phyloP scores from a whole-genome alignment of 2,797 vertebrate genomes.

The Apogon talboti region DNA sequence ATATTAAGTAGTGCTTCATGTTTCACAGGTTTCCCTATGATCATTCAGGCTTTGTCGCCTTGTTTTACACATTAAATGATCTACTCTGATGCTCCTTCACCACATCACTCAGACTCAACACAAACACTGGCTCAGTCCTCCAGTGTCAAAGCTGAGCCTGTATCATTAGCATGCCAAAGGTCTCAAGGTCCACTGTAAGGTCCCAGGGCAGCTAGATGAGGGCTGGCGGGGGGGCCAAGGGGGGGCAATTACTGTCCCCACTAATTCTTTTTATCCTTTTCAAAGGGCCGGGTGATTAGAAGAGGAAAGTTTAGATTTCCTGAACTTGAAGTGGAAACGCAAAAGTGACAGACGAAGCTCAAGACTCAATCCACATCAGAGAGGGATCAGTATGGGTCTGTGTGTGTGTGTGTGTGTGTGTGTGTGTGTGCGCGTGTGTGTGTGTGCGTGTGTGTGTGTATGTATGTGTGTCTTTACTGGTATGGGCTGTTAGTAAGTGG shows the following conservation, averaged over 20 bases:
- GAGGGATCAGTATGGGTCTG: constrained; percentile 27
- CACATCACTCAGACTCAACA: not conserved
- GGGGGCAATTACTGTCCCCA: constrained; percentile 79
- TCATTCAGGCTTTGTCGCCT: too few species aligned
- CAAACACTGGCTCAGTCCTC: not conserved
- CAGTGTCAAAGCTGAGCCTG: constrained; percentile 63
- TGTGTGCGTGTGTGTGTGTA: constrained; percentile 34
- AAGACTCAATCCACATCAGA: constrained; percentile 84
- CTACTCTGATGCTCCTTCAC: not conserved
- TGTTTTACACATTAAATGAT: too few species aligned
- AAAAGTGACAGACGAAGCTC: constrained; percentile 84
- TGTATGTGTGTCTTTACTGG: constrained; percentile 29
- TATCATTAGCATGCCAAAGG: constrained; percentile 85
- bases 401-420: constrained; percentile 53
- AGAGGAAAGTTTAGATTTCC: constrained; percentile 89
- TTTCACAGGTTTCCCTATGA: too few species aligned
- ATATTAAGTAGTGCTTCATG: too few species aligned
- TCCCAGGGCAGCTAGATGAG: constrained; percentile 45
- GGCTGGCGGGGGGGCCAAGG: constrained; percentile 31
- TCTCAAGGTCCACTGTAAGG: constrained; percentile 68
- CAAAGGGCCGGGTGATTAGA: constrained; percentile 85
- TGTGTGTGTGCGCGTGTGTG: constrained; percentile 34
- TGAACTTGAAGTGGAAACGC: constrained; percentile 88
- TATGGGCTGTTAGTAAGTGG: too few species aligned
- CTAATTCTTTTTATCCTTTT: constrained; percentile 86